Evolutionary conservation across 2,797 vertebrate species (phyloP).

Genomic region (Columba guinea): DNA sequence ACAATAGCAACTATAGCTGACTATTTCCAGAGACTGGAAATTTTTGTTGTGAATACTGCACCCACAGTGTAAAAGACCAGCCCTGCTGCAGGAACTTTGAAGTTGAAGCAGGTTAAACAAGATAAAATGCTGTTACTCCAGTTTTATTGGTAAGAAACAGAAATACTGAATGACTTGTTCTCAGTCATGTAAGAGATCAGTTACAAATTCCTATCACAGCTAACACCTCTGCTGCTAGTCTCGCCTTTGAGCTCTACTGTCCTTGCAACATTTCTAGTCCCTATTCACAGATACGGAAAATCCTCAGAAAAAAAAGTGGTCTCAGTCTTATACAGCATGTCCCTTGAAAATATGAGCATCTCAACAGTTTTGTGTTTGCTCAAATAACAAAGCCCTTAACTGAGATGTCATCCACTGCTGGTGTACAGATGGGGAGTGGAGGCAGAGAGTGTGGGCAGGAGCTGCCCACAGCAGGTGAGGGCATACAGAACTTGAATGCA

Average conservation of each 20-base stretch:
- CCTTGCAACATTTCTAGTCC: neutral
- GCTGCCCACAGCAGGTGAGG: neutral
- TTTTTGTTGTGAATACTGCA: neutral
- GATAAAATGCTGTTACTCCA: neutral
- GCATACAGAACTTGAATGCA: neutral
- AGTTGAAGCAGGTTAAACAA: neutral
- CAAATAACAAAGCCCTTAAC: neutral
- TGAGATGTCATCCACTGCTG: neutral
- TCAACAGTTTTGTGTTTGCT: neutral
- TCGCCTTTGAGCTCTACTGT: neutral
- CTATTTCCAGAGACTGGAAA: neutral
- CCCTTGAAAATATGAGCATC: neutral
- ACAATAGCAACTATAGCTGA: accelerated
- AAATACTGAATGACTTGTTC: neutral
- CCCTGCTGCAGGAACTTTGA: neutral
- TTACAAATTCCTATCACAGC: neutral
- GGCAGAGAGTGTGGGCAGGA: neutral
- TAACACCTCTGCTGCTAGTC: neutral
- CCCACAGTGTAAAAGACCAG: neutral
- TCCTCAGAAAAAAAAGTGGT: neutral
- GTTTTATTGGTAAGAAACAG: neutral
- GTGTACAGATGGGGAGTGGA: neutral
- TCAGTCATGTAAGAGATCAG: neutral
- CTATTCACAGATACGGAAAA: neutral
- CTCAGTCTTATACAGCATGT: neutral